Evolutionary conservation across 2,113 vertebrate genomes (phyloP), one percentile per base, ranked within the genome.

Genomic region (Ia io): DNA sequence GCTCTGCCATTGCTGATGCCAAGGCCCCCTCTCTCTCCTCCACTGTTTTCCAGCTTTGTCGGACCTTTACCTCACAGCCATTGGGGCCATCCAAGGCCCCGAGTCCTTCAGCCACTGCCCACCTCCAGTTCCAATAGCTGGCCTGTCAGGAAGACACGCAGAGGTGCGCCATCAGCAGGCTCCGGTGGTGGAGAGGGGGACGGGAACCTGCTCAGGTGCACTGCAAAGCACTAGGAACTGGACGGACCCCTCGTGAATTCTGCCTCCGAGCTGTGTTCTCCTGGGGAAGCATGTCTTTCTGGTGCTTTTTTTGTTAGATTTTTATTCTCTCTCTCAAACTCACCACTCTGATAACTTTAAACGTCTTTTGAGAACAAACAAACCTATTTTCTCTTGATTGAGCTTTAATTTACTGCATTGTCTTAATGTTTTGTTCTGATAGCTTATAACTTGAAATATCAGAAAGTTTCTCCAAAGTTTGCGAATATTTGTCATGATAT

Each of bases 201-300:
- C 1, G 7, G 30, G 0, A 0, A 10, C 51, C 51, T 6, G 35
- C 11, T 35, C 32, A 9, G n/a, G 32, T 22, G 13, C 22, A 2
- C 4, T 8, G 18, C 0, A 0, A 9, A 83, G 61, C 14, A 0
- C 30, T 8, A 7, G 32, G 73, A 11, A 8, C 1, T 0, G 3
- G 10, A 14, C 0, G 0, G 32, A 6, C 9, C 0, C 25, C 23
- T 14, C 30, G 3, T 1, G 30, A 3, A 0, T 16, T n/a, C 37
- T 17, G 20, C 77, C 28, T 37, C 30, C 0, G 3, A 28, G 69
- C 35, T 1, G 4, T 28, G 4, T 40, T 65, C 47, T 10, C 42
- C 17, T 16, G 2, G 16, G 4, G 3, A 51, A 35, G 20, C 69
- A 22, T 8, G 35, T 2, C 37, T 10, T 49, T 37, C 16, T 5